These are phyloP conservation scores for Periplaneta americana DNA, from an alignment of 1,140 invertebrate species.

Conservation along the genomic window DNA sequence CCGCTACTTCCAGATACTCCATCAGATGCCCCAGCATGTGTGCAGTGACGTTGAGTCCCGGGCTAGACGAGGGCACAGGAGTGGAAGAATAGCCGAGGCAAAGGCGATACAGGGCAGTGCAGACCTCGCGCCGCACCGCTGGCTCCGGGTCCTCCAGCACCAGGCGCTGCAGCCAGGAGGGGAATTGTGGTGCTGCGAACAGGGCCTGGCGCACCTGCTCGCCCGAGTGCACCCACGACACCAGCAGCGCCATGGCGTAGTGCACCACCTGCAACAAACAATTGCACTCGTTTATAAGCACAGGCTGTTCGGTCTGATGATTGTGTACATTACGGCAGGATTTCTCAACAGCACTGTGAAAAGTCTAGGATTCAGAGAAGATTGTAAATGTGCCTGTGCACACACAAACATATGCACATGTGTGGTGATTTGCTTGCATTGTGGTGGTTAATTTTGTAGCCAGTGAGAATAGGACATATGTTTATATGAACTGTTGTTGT, in stretches of 20 bases:
- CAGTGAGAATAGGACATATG: too few relatives aligned
- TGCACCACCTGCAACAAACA: constrained; percentile 54
- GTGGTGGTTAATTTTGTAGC: too few relatives aligned
- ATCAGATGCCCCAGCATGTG: constrained; percentile 76
- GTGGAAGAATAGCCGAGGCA: constrained; percentile 66
- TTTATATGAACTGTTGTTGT: too few relatives aligned
- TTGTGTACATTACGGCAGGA: too few relatives aligned
- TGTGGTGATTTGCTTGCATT: too few relatives aligned
- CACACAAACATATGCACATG: too few relatives aligned
- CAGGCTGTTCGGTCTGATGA: too few relatives aligned
- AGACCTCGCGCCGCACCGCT: constrained; percentile 79
- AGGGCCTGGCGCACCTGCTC: constrained; percentile 54
- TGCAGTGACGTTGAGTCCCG: constrained; percentile 52
- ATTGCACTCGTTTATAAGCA: too few relatives aligned
- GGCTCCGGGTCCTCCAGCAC: constrained; percentile 82
- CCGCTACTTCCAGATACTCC: constrained; percentile 71
- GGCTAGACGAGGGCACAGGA: constrained; percentile 41
- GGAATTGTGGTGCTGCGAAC: constrained; percentile 59
- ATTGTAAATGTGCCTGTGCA: too few relatives aligned
- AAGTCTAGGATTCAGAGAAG: too few relatives aligned
- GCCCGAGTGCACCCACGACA: constrained; percentile 79
- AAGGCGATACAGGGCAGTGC: constrained; percentile 78
- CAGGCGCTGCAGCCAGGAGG: constrained; percentile 66
- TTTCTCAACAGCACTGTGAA: too few relatives aligned
- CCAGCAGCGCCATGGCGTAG: constrained; percentile 73